A percentile compares a stretch with the other conserved stretches of the same genome.
Evolutionary conservation across 2,113 vertebrate genomes (phyloP).

Genomic region (Daboia siamensis): DNA sequence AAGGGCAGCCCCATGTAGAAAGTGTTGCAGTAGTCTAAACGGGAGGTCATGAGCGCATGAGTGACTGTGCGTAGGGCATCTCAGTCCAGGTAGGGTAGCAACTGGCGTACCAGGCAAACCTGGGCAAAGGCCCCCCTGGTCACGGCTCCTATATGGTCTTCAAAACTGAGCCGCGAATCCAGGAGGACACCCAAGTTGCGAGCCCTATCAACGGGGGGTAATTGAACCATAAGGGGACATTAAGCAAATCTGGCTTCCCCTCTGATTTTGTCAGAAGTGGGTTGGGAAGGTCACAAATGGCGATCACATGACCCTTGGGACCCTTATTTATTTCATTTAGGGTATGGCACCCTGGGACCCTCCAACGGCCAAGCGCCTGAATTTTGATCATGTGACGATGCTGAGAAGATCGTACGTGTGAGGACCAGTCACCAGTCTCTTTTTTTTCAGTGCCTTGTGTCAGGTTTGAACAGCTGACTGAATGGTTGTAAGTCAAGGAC

Average conservation of each 20-base stretch:
- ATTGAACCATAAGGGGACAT: background rate
- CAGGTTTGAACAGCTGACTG: background rate
- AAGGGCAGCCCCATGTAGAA: no score
- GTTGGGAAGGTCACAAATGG: background rate
- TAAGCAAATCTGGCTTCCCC: background rate
- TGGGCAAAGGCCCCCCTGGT: no score
- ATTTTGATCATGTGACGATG: background rate
- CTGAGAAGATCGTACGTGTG: background rate
- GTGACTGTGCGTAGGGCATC: no score
- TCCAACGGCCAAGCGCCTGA: background rate
- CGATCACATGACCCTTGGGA: background rate
- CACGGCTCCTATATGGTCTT: no score
- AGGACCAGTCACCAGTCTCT: background rate
- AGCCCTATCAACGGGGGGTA: no score
- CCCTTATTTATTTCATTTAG: background rate
- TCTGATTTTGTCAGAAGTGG: background rate
- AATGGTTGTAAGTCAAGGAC: background rate
- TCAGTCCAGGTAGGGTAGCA: no score
- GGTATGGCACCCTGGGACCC: background rate
- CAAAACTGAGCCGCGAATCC: no score
- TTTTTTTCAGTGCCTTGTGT: background rate
- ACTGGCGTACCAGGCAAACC: no score
- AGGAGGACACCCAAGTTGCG: no score
- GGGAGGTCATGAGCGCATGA: no score
- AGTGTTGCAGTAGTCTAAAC: no score